phyloP scores from a whole-genome alignment of 1,140 invertebrate genomes.

The Trigoniulus corallinus region DNA sequence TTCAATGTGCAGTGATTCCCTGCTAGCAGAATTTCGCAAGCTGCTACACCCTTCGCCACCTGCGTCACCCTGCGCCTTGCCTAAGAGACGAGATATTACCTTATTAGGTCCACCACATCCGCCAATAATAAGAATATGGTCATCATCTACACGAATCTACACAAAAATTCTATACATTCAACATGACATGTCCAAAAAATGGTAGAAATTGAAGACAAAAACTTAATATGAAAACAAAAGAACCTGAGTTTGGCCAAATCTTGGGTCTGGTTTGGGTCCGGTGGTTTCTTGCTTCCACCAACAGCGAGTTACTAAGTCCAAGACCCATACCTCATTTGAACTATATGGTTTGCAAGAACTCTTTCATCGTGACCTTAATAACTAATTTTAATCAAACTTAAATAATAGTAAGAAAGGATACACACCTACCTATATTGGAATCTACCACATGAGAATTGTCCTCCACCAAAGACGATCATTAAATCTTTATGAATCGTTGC shows the following conservation, averaged over 20 bases:
- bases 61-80: too few species aligned
- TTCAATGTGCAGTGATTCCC: too few species aligned
- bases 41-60: too few species aligned
- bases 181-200: background rate
- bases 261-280: slow-evolving; percentile 49
- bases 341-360: slow-evolving; percentile 31
- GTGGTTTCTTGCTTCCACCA: slow-evolving; percentile 59
- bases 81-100: background rate
- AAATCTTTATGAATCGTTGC: slow-evolving; percentile 65
- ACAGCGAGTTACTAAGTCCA: slow-evolving; percentile 53
- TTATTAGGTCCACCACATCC: slow-evolving; percentile 48
- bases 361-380: slow-evolving; percentile 6
- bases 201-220: background rate
- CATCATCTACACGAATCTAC: slow-evolving; percentile 26
- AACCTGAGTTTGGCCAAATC: slow-evolving; percentile 80
- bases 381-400: too few species aligned
- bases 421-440: too few species aligned
- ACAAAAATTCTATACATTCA: slow-evolving; percentile 3
- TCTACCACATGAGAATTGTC: slow-evolving; percentile 33
- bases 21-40: too few species aligned
- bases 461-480: slow-evolving; percentile 84
- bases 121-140: slow-evolving; percentile 33
- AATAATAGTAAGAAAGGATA: too few species aligned
- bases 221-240: too few species aligned
- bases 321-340: slow-evolving; percentile 78